Conservation (phyloP, 2,797 vertebrate genomes). For the Oreochromis grahami region DNA sequence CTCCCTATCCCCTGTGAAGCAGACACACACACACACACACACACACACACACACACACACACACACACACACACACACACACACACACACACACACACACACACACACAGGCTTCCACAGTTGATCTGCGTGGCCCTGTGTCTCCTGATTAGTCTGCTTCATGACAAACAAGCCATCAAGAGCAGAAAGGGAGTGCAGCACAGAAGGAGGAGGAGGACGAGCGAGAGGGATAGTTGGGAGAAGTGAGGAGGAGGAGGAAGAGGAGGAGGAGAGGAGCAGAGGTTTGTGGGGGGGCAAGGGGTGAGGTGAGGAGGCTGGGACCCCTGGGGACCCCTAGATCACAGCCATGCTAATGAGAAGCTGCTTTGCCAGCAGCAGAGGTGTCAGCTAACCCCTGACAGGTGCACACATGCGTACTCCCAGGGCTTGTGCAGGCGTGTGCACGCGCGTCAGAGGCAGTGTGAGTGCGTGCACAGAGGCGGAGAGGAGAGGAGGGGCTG, state of each 20-base stretch:
- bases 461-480: slow-evolving; percentile 5
- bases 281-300: slow-evolving; percentile 17
- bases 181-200: slow-evolving; percentile 43
- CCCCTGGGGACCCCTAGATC: slow-evolving; percentile 80
- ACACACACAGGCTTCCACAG: neutral
- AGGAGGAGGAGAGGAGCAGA: slow-evolving; percentile 43
- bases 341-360: slow-evolving; percentile 85
- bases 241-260: slow-evolving; percentile 29
- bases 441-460: neutral
- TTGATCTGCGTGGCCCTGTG: slow-evolving; percentile 57
- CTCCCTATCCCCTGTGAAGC: neutral
- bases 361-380: slow-evolving; percentile 78
- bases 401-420: slow-evolving; percentile 68
- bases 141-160: slow-evolving; percentile 70
- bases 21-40: neutral
- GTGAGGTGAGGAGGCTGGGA: slow-evolving; percentile 72
- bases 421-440: slow-evolving; percentile 13
- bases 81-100: neutral
- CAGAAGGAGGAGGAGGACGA: slow-evolving; percentile 29
- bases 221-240: slow-evolving; percentile 35
- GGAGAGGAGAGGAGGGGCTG: slow-evolving; percentile 40
- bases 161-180: slow-evolving; percentile 77
- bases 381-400: slow-evolving; percentile 85
- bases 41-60: no score
- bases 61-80: no score